Evolutionary conservation across 2,888 invertebrate genomes (phyloP).

Genomic region (Poecilobothrus nobilitatus): DNA sequence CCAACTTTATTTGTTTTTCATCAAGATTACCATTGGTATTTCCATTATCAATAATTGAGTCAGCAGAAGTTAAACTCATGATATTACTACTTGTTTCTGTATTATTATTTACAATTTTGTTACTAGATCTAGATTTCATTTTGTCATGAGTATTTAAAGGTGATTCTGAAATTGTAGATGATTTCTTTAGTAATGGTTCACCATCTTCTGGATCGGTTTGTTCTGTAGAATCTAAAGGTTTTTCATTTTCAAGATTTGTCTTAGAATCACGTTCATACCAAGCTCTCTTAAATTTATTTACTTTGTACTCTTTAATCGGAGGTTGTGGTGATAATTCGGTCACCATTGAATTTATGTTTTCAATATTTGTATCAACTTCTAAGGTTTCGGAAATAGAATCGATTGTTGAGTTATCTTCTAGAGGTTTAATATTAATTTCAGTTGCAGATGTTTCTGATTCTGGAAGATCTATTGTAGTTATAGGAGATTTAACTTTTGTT

Average conservation of each 20-base stretch:
- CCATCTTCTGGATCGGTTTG: constrained; percentile 31
- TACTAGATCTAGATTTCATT: constrained; percentile 14
- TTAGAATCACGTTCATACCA: constrained; percentile 30
- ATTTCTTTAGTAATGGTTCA: constrained; percentile 18
- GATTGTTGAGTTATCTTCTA: neutral
- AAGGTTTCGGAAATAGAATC: neutral
- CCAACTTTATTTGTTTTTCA: constrained; percentile 53
- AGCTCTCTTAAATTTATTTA: constrained; percentile 42
- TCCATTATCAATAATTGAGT: constrained; percentile 17
- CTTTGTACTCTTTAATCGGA: constrained; percentile 34
- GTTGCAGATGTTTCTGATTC: constrained; percentile 13
- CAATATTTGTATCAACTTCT: neutral
- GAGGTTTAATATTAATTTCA: neutral
- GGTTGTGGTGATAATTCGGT: neutral
- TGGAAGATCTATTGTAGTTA: constrained; percentile 18
- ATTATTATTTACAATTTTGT: constrained; percentile 21
- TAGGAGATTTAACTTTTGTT: neutral
- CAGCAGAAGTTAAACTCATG: constrained; percentile 19
- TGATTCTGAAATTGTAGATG: neutral
- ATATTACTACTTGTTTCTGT: constrained; percentile 16
- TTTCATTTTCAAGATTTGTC: constrained; percentile 10
- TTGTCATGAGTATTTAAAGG: constrained; percentile 12
- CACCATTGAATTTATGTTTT: neutral
- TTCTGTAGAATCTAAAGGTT: constrained; percentile 10
- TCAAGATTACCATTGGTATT: constrained; percentile 31